phyloP scores from a whole-genome alignment of 2,113 vertebrate species.

The Hippocampus zosterae region DNA sequence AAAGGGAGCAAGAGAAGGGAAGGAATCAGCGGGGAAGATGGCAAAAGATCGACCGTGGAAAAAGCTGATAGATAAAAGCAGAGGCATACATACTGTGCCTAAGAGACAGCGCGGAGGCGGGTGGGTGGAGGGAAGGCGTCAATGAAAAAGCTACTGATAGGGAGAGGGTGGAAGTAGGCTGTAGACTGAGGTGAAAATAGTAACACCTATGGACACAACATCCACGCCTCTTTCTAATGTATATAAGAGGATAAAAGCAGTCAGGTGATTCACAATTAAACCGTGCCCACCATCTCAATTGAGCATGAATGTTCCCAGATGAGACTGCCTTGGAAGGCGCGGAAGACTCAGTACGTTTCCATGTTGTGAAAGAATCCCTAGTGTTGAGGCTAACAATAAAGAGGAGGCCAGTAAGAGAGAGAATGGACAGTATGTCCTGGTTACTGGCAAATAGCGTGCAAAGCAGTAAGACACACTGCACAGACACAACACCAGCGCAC shows the following conservation, averaged over 20 bases:
- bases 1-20: neutral
- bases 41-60: conserved; percentile 8
- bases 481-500: no score
- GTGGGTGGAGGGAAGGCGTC: conserved; percentile 15
- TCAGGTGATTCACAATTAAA: conserved; percentile 2
- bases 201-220: conserved; percentile 12
- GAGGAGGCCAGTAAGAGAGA: neutral
- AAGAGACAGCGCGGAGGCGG: conserved; percentile 3
- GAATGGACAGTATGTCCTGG: neutral
- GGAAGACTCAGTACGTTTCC: neutral
- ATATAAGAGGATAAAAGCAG: conserved; percentile 26
- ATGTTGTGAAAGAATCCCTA: neutral
- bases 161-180: conserved; percentile 1
- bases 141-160: neutral
- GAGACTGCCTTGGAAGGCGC: neutral
- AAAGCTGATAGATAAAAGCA: conserved; percentile 13
- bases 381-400: neutral
- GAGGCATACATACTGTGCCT: conserved; percentile 30
- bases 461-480: neutral
- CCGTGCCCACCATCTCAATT: neutral
- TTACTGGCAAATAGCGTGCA: neutral
- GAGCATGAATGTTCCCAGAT: neutral
- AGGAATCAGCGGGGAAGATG: conserved; percentile 30
- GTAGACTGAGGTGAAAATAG: conserved; percentile 20
- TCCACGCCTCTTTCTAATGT: neutral